Evolutionary conservation across 2,113 vertebrate genomes (phyloP).

Genomic region (Asarcornis scutulata): DNA sequence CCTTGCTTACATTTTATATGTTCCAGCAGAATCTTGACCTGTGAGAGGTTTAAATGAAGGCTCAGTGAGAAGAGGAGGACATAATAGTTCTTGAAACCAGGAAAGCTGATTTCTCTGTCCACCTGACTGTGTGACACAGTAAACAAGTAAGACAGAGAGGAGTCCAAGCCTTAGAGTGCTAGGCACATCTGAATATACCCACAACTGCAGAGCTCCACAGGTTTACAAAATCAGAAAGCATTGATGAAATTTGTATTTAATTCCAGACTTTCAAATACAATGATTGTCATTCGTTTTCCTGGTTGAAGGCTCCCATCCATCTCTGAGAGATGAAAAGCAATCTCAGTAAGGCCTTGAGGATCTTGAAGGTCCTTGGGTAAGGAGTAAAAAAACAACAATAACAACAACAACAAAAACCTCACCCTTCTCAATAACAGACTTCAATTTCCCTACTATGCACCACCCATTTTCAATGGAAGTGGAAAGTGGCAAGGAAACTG

Average conservation of each 20-base stretch:
- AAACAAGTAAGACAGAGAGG: not conserved
- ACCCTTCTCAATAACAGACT: not conserved
- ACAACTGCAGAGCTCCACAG: not conserved
- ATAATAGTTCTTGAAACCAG: not conserved
- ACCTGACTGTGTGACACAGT: not conserved
- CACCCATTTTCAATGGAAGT: not conserved
- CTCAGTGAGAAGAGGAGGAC: not conserved
- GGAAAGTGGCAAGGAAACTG: not conserved
- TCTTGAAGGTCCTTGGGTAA: slow-evolving; percentile 14
- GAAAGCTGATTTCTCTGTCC: not conserved
- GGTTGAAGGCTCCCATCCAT: not conserved
- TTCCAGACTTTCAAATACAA: not conserved
- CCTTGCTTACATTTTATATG: not conserved
- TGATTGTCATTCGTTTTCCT: not conserved
- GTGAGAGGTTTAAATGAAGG: not conserved
- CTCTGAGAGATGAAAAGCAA: slow-evolving; percentile 32
- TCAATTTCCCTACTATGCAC: not conserved
- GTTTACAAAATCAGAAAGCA: not conserved
- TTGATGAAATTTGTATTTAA: not conserved
- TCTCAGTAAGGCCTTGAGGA: slow-evolving; percentile 18
- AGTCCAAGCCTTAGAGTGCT: not conserved
- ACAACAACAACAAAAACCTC: not conserved
- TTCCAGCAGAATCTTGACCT: not conserved
- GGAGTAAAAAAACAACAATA: not conserved
- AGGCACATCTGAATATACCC: not conserved